These are phyloP conservation scores for Cyclina sinensis DNA, from an alignment of 1,140 invertebrate genomes.

Conservation along the genomic window DNA sequence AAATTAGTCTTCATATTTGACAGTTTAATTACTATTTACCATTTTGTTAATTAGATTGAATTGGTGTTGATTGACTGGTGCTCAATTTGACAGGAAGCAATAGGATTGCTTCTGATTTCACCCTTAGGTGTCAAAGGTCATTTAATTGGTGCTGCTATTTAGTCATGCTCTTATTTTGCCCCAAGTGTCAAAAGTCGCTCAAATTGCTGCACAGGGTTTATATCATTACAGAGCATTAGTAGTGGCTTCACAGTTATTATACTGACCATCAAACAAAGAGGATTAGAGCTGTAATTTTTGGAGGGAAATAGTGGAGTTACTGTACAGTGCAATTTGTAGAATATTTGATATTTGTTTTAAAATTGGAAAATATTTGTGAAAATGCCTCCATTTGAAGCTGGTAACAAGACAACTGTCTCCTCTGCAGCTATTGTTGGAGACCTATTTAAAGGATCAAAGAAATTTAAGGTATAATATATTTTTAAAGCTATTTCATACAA, in stretches of 20 bases:
- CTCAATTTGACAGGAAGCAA: constrained; percentile 1
- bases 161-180: not conserved
- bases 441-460: constrained; percentile 38
- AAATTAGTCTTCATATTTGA: not conserved
- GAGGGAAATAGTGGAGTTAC: constrained; percentile 25
- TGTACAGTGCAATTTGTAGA: too few species aligned
- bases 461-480: constrained; percentile 56
- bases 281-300: constrained; percentile 11
- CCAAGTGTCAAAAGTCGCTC: constrained; percentile 1
- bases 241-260: not conserved
- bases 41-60: not conserved
- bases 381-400: constrained; percentile 57
- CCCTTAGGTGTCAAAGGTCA: constrained; percentile 20
- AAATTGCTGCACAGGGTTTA: not conserved
- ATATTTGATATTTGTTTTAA: too few species aligned
- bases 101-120: not conserved
- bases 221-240: constrained; percentile 1
- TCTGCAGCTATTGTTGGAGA: constrained; percentile 36
- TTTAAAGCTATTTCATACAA: too few species aligned
- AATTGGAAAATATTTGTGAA: constrained; percentile 2
- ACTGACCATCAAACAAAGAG: not conserved
- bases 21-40: constrained; percentile 19
- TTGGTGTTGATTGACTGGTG: constrained; percentile 28
- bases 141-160: not conserved
- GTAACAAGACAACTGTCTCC: not conserved